A percentile compares a stretch with the other conserved stretches of the same genome.
Evolutionary conservation across 92 coral and sea anemone genomes (phyloP).

Genomic region (Zoanthus gigantus): DNA sequence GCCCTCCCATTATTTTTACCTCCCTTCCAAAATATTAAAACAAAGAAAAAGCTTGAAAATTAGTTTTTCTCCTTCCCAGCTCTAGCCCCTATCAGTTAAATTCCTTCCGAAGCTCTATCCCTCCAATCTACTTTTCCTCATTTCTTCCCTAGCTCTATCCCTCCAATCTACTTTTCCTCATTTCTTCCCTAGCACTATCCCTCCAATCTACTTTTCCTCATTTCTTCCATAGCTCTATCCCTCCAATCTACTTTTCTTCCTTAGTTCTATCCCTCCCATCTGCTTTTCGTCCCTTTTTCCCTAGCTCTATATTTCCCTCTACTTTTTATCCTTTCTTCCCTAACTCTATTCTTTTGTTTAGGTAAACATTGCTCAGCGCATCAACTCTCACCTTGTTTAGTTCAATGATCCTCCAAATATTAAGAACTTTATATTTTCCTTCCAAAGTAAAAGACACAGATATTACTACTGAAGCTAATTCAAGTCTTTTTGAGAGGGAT

Average conservation of each 20-base stretch:
- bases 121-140: neutral
- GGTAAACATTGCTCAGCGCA: too few relatives aligned
- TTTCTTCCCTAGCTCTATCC: neutral
- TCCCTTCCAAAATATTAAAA: too few relatives aligned
- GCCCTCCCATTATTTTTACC: too few relatives aligned
- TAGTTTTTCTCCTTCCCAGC: neutral
- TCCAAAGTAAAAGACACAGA: conserved; percentile 43
- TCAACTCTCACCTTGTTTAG: conserved; percentile 71
- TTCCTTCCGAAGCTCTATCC: neutral
- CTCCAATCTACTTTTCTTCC: neutral
- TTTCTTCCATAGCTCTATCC: neutral
- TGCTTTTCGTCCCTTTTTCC: neutral
- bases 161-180: neutral
- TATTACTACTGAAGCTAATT: conserved; percentile 42
- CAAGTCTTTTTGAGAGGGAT: conserved; percentile 45
- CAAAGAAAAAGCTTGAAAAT: too few relatives aligned
- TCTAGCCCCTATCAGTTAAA: too few relatives aligned
- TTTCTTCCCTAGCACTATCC: neutral
- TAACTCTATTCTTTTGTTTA: too few relatives aligned
- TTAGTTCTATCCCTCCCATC: neutral
- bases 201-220: neutral
- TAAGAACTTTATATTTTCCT: conserved; percentile 76
- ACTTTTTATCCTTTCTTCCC: neutral
- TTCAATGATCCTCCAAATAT: conserved; percentile 66
- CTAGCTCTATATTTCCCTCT: neutral